These are phyloP conservation scores for Acropternis orthonyx DNA, from an alignment of 2,797 vertebrate genomes.

Conservation along the genomic window DNA sequence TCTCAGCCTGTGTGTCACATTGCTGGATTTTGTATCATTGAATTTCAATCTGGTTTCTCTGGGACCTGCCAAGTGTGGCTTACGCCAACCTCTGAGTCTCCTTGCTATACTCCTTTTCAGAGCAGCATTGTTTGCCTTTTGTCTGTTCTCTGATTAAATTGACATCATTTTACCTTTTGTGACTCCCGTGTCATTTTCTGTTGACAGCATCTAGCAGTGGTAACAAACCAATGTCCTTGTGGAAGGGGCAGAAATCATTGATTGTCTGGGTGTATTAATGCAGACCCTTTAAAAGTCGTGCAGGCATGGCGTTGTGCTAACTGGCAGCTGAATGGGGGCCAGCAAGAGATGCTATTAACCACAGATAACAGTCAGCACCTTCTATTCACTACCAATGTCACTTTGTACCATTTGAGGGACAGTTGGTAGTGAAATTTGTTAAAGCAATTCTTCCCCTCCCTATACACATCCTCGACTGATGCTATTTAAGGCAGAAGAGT, in stretches of 20 bases:
- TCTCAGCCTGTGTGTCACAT: slow-evolving; percentile 66
- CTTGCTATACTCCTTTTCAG: slow-evolving; percentile 67
- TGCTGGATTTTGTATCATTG: slow-evolving; percentile 62
- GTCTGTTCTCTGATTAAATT: slow-evolving; percentile 80
- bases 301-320: slow-evolving; percentile 75
- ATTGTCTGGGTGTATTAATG: slow-evolving; percentile 80
- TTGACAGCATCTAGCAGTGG: slow-evolving; percentile 77
- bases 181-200: slow-evolving; percentile 79
- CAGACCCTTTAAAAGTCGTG: slow-evolving; percentile 75
- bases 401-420: slow-evolving; percentile 65
- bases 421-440: slow-evolving; percentile 46
- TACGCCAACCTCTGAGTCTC: slow-evolving; percentile 72
- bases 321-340: slow-evolving; percentile 75
- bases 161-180: slow-evolving; percentile 79
- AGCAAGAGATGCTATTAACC: slow-evolving; percentile 76
- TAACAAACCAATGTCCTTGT: slow-evolving; percentile 77
- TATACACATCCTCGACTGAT: slow-evolving; percentile 14
- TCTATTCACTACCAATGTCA: slow-evolving; percentile 79
- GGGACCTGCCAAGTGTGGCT: slow-evolving; percentile 65
- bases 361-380: slow-evolving; percentile 76
- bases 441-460: slow-evolving; percentile 48
- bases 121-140: slow-evolving; percentile 75
- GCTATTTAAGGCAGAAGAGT: slow-evolving; percentile 67
- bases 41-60: slow-evolving; percentile 72
- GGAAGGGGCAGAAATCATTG: slow-evolving; percentile 76